Conservation (phyloP, 2,113 vertebrate species). For the Corythornis madagascariensis region DNA sequence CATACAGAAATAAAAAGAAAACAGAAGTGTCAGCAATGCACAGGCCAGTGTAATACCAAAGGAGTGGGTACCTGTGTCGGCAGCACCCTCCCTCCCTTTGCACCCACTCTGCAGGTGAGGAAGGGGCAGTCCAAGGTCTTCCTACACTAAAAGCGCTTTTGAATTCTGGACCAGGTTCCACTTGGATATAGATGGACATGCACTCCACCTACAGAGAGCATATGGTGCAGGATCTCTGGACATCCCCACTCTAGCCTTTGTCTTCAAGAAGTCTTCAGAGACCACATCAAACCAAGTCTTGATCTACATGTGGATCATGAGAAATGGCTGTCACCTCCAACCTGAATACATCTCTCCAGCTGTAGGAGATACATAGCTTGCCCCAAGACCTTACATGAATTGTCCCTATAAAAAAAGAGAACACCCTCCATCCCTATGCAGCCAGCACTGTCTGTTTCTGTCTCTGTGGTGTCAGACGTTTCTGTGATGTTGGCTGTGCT, state of each 20-base stretch:
- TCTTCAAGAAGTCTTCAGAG: background rate
- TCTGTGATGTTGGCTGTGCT: background rate
- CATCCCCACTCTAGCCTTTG: background rate
- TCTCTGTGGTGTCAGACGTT: background rate
- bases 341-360: background rate
- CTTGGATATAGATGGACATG: background rate
- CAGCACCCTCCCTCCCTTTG: background rate
- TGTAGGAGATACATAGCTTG: background rate
- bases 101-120: background rate
- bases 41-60: background rate
- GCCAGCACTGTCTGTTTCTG: rapidly evolving
- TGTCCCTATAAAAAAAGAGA: background rate
- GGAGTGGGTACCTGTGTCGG: background rate
- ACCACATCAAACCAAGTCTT: background rate
- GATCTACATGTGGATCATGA: background rate
- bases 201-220: background rate
- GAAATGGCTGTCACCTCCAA: background rate
- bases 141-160: background rate
- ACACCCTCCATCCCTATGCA: background rate
- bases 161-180: background rate
- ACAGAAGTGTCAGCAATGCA: background rate
- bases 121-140: background rate
- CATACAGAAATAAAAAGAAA: background rate
- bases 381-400: background rate
- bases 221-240: background rate